Evolutionary conservation across 2,888 invertebrate genomes (phyloP).

Genomic region (Yponomeuta plumbellus): DNA sequence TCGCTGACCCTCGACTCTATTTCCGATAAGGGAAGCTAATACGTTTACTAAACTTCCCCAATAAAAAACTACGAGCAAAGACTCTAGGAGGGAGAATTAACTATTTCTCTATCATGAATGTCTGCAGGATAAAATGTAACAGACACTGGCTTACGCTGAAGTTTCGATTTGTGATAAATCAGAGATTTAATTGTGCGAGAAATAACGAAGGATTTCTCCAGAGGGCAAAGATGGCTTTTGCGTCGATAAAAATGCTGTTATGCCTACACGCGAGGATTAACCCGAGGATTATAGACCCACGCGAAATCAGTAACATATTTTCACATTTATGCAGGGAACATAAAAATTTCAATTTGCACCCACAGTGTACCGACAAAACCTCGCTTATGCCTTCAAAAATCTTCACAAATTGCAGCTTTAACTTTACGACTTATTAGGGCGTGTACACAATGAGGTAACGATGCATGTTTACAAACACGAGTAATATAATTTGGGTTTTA

Average conservation of each 20-base stretch:
- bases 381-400: constrained; percentile 57
- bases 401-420: constrained; percentile 62
- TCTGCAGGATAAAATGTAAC: neutral
- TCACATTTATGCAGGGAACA: constrained; percentile 12
- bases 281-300: neutral
- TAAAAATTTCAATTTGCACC: constrained; percentile 44
- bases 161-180: constrained; percentile 70
- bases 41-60: constrained; percentile 4
- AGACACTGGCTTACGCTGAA: neutral
- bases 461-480: constrained; percentile 61
- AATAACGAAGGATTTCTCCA: constrained; percentile 62
- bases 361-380: constrained; percentile 49
- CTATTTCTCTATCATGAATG: constrained; percentile 30
- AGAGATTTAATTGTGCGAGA: constrained; percentile 68
- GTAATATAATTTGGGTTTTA: constrained; percentile 56
- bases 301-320: constrained; percentile 3
- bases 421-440: constrained; percentile 41
- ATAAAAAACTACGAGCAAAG: constrained; percentile 6
- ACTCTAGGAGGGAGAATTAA: constrained; percentile 33
- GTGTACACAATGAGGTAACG: constrained; percentile 53
- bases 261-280: neutral
- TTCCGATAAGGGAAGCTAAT: neutral
- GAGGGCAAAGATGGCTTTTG: constrained; percentile 10
- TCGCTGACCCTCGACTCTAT: neutral
- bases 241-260: constrained; percentile 4